Conservation (phyloP, 2,888 invertebrate genomes). For the Apodemia hepburni region DNA sequence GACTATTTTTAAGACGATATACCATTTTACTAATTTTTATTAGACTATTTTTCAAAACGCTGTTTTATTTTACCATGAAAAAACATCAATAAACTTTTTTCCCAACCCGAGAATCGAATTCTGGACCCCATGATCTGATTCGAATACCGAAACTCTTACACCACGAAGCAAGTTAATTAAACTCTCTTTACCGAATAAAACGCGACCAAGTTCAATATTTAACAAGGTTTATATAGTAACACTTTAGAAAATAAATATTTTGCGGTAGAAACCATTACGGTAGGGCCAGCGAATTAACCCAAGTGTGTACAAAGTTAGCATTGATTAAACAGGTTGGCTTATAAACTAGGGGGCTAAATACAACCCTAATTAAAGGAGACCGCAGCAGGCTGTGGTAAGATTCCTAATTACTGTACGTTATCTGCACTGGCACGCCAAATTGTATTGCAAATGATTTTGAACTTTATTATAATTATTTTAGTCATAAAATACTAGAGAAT, state of each 20-base stretch:
- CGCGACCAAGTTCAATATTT: too few relatives aligned
- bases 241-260: background rate
- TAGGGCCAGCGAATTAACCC: constrained; percentile 1
- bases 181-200: too few relatives aligned
- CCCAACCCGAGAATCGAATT: too few relatives aligned
- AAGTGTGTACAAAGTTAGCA: too few relatives aligned
- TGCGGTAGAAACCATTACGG: background rate
- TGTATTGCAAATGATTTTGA: constrained; percentile 1
- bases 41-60: too few relatives aligned
- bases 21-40: too few relatives aligned
- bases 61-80: too few relatives aligned
- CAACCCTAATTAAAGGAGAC: constrained; percentile 35
- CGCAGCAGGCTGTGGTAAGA: constrained; percentile 34
- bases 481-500: background rate
- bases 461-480: background rate
- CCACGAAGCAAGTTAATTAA: too few relatives aligned
- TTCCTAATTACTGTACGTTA: constrained; percentile 36
- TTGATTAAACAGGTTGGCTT: constrained; percentile 38
- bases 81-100: too few relatives aligned
- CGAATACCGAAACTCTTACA: too few relatives aligned
- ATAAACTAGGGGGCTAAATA: constrained; percentile 32
- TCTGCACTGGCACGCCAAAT: constrained; percentile 25
- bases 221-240: background rate
- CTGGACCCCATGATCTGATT: too few relatives aligned
- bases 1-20: too few relatives aligned